Base-by-base conservation (phyloP, 1,140 invertebrate genomes). In the Hermetia illucens region DNA sequence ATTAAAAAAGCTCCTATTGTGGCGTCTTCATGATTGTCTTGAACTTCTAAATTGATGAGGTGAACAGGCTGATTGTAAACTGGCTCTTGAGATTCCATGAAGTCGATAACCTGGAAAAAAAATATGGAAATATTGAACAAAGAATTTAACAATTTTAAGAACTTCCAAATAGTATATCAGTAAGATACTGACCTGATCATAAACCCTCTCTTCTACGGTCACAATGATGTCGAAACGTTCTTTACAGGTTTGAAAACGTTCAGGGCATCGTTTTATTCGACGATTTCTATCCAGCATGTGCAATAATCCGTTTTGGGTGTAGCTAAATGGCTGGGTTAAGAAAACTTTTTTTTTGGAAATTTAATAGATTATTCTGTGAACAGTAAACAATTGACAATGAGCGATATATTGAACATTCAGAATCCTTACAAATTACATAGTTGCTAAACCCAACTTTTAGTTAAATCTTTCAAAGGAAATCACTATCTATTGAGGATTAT, bases 1-100 rank as follows among this genome's bases (percentile, higher is more conserved):
- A 99, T 94, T 41, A 97, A 68, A 67, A 98, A 95, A n/a, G 95
- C 95, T 42, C 96, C 96, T 53, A 98, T 82, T n/a, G 94, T 94
- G 1, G 95, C 95, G 62, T 99, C 96, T 68, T 99, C 95, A 43
- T 98, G 92, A 64, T 98, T 99, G 69, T 99, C 96, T 62, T 93
- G 90, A 57, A 99, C 96, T 55, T 99, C 94, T 48, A 99, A 84
- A 62, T 99, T 99, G 19, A 99, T 85, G 10, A 99, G 75, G 69
- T 99, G 96, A 2, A 90, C 90, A 6, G 87, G 82, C 37, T 82
- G 77, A 62, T 83, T 87, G 41, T 78, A 74, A 37, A 75, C 69
- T 2, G 79, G 79, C 25, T 70, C 68, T 53, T 70, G 71, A 15
- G 69, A 73, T 45, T 79, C 77, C 74, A 82, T 80, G 56, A 70